Percentiles rank a stretch among this genome's conserved stretches.
These are phyloP conservation scores for Phorcus lineatus DNA, from an alignment of 2,888 invertebrate genomes.

Conservation along the genomic window DNA sequence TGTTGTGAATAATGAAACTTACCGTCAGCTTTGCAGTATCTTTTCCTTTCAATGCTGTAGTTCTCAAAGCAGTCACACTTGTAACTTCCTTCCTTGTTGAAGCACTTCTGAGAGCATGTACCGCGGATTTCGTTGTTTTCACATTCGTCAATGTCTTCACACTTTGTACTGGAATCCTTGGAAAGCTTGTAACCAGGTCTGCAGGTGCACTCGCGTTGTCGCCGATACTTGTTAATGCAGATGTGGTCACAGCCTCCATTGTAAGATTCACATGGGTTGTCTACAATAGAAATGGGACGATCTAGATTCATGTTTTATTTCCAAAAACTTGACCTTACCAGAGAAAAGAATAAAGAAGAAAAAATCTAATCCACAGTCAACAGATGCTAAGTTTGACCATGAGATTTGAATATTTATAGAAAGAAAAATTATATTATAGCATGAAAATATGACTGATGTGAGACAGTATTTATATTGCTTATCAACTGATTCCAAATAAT, in stretches of 20 bases:
- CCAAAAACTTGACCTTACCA: too few relatives aligned
- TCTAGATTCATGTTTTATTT: background rate
- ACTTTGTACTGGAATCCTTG: constrained; percentile 26
- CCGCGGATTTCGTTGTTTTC: constrained; percentile 82
- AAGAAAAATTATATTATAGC: too few relatives aligned
- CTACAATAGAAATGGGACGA: constrained; percentile 63
- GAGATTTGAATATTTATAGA: too few relatives aligned
- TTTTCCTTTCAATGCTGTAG: constrained; percentile 83
- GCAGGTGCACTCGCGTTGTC: constrained; percentile 78
- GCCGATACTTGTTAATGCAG: constrained; percentile 86
- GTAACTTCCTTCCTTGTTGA: constrained; percentile 92
- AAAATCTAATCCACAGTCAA: too few relatives aligned
- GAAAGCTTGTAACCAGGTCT: constrained; percentile 27
- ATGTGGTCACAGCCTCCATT: constrained; percentile 92
- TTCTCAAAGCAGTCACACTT: constrained; percentile 93
- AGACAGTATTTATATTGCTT: too few relatives aligned
- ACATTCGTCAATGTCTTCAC: constrained; percentile 89
- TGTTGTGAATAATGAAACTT: too few relatives aligned
- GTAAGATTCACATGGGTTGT: constrained; percentile 74
- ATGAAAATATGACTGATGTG: too few relatives aligned
- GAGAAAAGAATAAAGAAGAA: too few relatives aligned
- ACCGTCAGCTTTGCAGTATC: constrained; percentile 77
- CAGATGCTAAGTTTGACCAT: too few relatives aligned
- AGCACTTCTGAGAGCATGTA: constrained; percentile 95
- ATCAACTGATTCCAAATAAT: too few relatives aligned